phyloP scores from a whole-genome alignment of 2,113 vertebrate genomes.

The Zosterops lateralis region DNA sequence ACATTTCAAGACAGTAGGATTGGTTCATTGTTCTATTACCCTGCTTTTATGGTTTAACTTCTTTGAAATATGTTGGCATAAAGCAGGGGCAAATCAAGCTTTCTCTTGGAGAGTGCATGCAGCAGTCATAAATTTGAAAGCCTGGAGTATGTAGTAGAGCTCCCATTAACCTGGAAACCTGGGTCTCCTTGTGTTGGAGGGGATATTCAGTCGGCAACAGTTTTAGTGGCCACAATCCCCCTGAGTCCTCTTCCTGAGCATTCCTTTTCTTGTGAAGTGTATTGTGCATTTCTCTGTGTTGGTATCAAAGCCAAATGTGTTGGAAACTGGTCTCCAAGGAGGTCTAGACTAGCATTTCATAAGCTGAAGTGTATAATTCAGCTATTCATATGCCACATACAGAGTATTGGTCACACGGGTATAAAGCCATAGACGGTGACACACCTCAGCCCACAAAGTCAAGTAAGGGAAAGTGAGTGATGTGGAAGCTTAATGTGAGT shows the following conservation, averaged over 20 bases:
- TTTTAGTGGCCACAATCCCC: not conserved
- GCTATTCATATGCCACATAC: not conserved
- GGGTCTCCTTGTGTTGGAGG: not conserved
- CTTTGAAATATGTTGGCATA: not conserved
- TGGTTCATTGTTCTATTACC: not conserved
- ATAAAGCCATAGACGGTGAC: not conserved
- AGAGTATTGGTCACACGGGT: not conserved
- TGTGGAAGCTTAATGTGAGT: not conserved
- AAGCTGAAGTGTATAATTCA: not conserved
- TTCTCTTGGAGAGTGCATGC: not conserved
- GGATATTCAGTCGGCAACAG: not conserved
- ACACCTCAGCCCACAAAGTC: not conserved
- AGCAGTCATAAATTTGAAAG: constrained; percentile 2
- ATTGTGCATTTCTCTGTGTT: not conserved
- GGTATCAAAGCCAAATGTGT: not conserved
- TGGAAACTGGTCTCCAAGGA: constrained; percentile 14
- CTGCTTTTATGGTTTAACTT: not conserved
- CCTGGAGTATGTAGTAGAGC: not conserved
- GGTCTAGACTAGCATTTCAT: not conserved
- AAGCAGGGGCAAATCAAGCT: not conserved
- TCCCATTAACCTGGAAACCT: constrained; percentile 11
- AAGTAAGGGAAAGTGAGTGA: not conserved
- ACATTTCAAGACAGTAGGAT: not conserved
- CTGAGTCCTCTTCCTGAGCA: not conserved
- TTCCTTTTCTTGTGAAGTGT: not conserved